These are phyloP conservation scores for Drosophila hamatofila DNA, from an alignment of 2,888 invertebrate species.

Conservation along the genomic window DNA sequence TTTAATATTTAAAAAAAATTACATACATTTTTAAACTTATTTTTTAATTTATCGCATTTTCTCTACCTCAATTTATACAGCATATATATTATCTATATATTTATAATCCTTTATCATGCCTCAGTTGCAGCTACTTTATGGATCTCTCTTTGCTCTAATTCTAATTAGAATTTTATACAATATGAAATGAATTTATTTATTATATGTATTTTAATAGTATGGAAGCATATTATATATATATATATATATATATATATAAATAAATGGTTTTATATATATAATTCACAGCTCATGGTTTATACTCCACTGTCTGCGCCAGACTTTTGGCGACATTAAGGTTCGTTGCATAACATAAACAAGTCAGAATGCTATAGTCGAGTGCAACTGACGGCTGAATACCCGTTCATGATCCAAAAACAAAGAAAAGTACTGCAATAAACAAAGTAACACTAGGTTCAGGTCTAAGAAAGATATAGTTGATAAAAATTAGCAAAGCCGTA, in stretches of 20 bases:
- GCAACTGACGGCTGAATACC: neutral
- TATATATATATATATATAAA: neutral
- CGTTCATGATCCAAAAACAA: neutral
- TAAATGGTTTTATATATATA: neutral
- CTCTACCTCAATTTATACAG: too few species aligned
- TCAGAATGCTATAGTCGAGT: neutral
- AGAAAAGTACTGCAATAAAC: neutral
- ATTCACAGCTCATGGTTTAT: neutral
- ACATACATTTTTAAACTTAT: too few species aligned
- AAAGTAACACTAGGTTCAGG: fast-evolving
- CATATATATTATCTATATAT: neutral
- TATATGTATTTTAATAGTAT: neutral
- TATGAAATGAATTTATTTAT: too few species aligned
- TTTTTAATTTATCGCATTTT: too few species aligned
- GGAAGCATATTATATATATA: neutral
- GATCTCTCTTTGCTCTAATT: neutral
- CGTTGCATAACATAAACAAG: slow-evolving; percentile 1
- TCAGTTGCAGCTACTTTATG: neutral
- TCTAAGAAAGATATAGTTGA: neutral
- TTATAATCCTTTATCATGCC: neutral
- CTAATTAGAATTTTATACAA: neutral
- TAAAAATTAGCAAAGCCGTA: too few species aligned
- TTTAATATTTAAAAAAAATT: too few species aligned
- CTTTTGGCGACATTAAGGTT: slow-evolving; percentile 1
- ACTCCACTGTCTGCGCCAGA: slow-evolving; percentile 5